Conservation (phyloP, 1,140 invertebrate species). For the Goniozus legneri region DNA sequence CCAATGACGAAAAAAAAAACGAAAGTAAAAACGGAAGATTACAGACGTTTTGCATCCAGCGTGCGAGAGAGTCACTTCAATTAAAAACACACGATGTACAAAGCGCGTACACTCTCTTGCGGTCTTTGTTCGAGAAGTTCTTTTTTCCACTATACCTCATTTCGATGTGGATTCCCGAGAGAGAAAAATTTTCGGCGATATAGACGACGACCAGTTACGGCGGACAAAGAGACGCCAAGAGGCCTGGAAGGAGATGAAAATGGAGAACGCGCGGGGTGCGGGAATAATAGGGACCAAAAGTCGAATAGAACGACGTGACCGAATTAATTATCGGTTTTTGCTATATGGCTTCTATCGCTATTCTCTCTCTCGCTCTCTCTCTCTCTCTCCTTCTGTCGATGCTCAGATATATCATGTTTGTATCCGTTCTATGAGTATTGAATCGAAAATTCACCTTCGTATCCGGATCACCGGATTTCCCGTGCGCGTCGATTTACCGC, state of each 20-base stretch:
- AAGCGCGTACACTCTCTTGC: too few species aligned
- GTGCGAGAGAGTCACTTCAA: too few species aligned
- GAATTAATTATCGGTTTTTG: slow-evolving; percentile 31
- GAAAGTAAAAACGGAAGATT: too few species aligned
- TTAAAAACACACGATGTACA: too few species aligned
- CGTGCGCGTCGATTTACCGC: slow-evolving; percentile 9
- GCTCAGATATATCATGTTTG: background rate
- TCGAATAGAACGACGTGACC: slow-evolving; percentile 20
- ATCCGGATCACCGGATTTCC: background rate
- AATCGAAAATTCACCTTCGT: slow-evolving; percentile 5
- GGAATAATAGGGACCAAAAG: slow-evolving; percentile 11
- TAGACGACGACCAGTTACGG: too few species aligned
- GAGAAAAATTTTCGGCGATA: too few species aligned
- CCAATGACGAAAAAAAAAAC: too few species aligned
- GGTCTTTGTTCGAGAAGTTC: too few species aligned
- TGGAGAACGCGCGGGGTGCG: slow-evolving; percentile 1
- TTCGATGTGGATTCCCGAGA: too few species aligned
- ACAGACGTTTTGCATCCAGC: too few species aligned
- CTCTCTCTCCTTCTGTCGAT: slow-evolving; percentile 2
- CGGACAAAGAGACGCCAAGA: slow-evolving; percentile 4
- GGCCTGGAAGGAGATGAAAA: slow-evolving; percentile 1
- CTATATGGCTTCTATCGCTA: too few species aligned
- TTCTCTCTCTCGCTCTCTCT: slow-evolving; percentile 1
- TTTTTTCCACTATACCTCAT: too few species aligned
- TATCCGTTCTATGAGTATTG: background rate